Evolutionary conservation across 2,797 vertebrate species (phyloP), one percentile per base, ranked within the genome.

Genomic region (Xyrichtys novacula): DNA sequence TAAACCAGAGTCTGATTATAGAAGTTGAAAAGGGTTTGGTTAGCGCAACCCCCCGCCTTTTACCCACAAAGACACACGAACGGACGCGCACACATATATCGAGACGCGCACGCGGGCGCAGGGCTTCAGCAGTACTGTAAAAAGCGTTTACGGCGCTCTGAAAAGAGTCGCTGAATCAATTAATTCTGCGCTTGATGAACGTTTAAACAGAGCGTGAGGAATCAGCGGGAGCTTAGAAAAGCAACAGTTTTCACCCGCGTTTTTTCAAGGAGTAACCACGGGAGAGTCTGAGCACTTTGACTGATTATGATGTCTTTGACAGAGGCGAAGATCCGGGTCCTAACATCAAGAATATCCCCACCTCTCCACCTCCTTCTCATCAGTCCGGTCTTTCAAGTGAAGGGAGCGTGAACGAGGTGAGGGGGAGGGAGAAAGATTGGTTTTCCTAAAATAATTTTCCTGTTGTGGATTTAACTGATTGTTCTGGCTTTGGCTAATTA

Each of bases 381-480:
- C 83, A 72, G 69, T 43, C 65, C 63, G 7, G 49, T 31, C 66
- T 85, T 89, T 89, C 65, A 85, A 87, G 81, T 76, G 71, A 62
- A 59, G 44, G 31, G 69, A 74, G 65, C 55, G 31, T 69, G 82
- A 76, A 77, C 54, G 65, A 87, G 76, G 73, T 50, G 84, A 74
- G 53, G 62, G 80, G 49, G 79, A 59, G 71, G 57, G 72, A 65
- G 65, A 76, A 81, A 81, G 85, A 92, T 86, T 89, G 88, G 80
- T 88, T 92, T 91, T 91, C 86, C 87, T 88, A 89, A 93, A 94
- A 93, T 93, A 91, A 93, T 92, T 91, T 92, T 93, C 91, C 90
- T 93, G 90, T 93, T 92, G 90, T 92, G 93, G 90, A 93, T 92
- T 93, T 90, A 90, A 92, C 88, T 88, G 91, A 94, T 93, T 93